Base-by-base conservation (phyloP, 2,797 vertebrate genomes). In the Acanthurus lineatus region DNA sequence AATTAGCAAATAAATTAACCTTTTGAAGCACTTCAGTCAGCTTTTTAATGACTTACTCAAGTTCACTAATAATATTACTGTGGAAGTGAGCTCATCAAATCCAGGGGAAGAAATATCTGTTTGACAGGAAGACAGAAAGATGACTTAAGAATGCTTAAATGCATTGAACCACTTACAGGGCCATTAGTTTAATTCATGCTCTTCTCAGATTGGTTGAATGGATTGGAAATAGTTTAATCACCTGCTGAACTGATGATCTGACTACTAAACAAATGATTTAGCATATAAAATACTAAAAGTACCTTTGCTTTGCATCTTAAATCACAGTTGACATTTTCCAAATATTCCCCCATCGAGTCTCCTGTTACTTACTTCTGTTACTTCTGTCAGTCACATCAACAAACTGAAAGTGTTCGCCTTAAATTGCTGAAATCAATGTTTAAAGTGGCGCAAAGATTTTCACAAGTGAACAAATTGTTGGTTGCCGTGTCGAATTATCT, bases 1-100 rank as follows among this genome's bases (percentile, higher is more conserved):
- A 68, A 87, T 86, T 76, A 70, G 71, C 77, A 87, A 84, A 91
- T 87, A 86, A 87, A 91, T 92, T 59, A 87, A 91, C 82, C 84
- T 82, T 90, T 82, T 89, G 67, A 84, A 83, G 77, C 69, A 62
- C 79, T 89, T 80, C 65, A 86, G 48, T 84, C 77, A 58, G 83
- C 72, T 84, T 85, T 49, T 83, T 86, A 88, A 87, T 71, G 85
- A 85, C 79, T 81, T 25, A 12, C 57, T 80, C 58, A 71, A 80
- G 67, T 81, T 88, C 74, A 40, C 60, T 81, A 64, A 86, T 82
- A 73, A 69, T 63, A 71, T 79, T 81, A 61, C 68, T 51, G 61
- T 75, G 65, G 19, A 71, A 67, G 71, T 66, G 66, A 79, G 65
- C 63, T 58, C 69, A 66, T 85, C 64, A 76, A 81, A 84, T 74